These are phyloP conservation scores for Brachionichthys hirsutus DNA, from an alignment of 2,113 vertebrate species.

Conservation along the genomic window DNA sequence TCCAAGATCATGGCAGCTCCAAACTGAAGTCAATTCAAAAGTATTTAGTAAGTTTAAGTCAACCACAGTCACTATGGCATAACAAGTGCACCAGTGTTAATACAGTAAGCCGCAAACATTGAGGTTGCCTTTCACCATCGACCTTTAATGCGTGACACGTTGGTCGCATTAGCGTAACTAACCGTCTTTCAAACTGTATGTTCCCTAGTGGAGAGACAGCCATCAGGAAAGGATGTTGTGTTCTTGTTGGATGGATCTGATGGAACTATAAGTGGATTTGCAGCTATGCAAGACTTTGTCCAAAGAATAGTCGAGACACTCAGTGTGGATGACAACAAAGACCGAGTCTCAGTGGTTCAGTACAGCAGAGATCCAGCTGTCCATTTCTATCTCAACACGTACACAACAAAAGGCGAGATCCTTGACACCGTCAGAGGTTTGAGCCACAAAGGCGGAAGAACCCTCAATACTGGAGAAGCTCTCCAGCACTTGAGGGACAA, in stretches of 20 bases:
- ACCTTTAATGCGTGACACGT: too few relatives aligned
- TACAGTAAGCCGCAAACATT: neutral
- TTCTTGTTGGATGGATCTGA: slow-evolving; percentile 73
- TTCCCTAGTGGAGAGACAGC: slow-evolving; percentile 21
- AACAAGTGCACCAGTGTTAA: neutral
- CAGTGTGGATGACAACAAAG: slow-evolving; percentile 41
- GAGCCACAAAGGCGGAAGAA: slow-evolving; percentile 56
- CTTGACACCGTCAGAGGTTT: slow-evolving; percentile 33
- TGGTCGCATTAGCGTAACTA: neutral
- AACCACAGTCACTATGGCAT: neutral
- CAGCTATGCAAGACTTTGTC: slow-evolving; percentile 47
- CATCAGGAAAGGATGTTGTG: slow-evolving; percentile 40
- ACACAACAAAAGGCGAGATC: slow-evolving; percentile 32
- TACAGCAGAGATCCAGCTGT: slow-evolving; percentile 46
- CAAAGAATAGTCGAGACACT: slow-evolving; percentile 48
- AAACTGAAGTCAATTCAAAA: neutral
- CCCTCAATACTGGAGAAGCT: slow-evolving; percentile 78
- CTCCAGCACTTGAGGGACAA: slow-evolving; percentile 74
- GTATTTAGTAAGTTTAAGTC: too few relatives aligned
- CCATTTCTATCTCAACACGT: slow-evolving; percentile 54
- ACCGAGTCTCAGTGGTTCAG: slow-evolving; percentile 49
- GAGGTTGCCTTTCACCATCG: too few relatives aligned
- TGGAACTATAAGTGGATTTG: slow-evolving; percentile 25
- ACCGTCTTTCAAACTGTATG: slow-evolving; percentile 8
- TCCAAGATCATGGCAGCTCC: neutral